A percentile compares a stretch with the other conserved stretches of the same genome.
Evolutionary conservation across 64 coral and sea anemone genomes (phyloP).

Genomic region (Pachyseris speciosa): DNA sequence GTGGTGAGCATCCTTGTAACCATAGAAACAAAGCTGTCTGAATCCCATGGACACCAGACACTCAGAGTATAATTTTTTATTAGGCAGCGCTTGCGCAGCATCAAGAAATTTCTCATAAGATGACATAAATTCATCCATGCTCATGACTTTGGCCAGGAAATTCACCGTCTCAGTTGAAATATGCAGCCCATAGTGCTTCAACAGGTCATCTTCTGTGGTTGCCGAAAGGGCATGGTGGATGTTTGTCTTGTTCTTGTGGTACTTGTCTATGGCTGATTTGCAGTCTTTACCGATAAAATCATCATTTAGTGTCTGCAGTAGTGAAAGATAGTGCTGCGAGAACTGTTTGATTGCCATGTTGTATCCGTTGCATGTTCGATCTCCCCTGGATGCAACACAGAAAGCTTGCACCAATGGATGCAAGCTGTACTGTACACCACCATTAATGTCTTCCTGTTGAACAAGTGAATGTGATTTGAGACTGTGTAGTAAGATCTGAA

Average conservation of each 20-base stretch:
- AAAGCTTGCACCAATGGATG: constrained; percentile 46
- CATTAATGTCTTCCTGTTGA: not conserved
- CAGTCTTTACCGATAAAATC: constrained; percentile 27
- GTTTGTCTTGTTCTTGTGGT: constrained; percentile 56
- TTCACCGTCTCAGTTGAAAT: constrained; percentile 76
- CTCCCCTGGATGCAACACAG: not conserved
- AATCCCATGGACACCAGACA: constrained; percentile 82
- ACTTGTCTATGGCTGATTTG: constrained; percentile 9
- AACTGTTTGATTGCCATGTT: constrained; percentile 31
- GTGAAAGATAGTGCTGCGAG: not conserved
- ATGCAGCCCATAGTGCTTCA: constrained; percentile 29
- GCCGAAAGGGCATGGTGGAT: constrained; percentile 61
- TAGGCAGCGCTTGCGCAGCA: not conserved
- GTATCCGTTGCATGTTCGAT: not conserved
- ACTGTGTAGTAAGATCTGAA: not conserved
- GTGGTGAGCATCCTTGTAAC: constrained; percentile 7
- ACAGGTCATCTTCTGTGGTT: constrained; percentile 1
- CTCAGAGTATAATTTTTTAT: constrained; percentile 60
- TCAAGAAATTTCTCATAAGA: constrained; percentile 35
- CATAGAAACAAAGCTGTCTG: constrained; percentile 78
- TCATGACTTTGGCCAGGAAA: constrained; percentile 81
- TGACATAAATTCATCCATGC: constrained; percentile 63
- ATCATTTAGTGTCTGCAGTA: constrained; percentile 12
- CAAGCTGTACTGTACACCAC: not conserved
- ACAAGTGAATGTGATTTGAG: constrained; percentile 13